A percentile compares a stretch with the other conserved stretches of the same genome.
phyloP scores from a whole-genome alignment of 2,888 invertebrate genomes.

The Macrostomum cliftonense region DNA sequence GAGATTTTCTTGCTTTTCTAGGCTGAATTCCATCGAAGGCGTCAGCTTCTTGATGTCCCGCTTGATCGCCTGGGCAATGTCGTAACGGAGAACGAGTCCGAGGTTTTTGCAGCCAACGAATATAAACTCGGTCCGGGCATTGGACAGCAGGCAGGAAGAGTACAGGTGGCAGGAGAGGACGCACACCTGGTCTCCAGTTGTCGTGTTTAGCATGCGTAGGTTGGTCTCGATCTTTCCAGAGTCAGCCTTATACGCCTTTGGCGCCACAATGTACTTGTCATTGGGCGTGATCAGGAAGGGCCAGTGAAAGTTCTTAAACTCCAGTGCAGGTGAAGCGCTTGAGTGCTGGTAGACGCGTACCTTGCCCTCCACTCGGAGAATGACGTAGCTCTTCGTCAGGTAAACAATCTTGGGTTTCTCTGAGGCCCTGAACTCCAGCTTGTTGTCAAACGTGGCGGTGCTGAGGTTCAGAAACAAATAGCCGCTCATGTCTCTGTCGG shows the following conservation, averaged over 20 bases:
- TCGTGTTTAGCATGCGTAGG: slow-evolving; percentile 5
- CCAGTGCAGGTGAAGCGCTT: neutral
- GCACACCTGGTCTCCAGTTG: slow-evolving; percentile 6
- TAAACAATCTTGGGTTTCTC: slow-evolving; percentile 7
- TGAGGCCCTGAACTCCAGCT: slow-evolving; percentile 1
- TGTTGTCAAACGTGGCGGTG: slow-evolving; percentile 7
- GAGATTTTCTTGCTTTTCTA: neutral
- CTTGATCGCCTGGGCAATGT: slow-evolving; percentile 8
- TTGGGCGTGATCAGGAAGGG: slow-evolving; percentile 7
- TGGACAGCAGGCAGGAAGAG: slow-evolving; percentile 4
- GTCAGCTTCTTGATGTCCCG: slow-evolving; percentile 6
- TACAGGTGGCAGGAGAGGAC: neutral
- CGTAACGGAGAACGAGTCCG: slow-evolving; percentile 8
- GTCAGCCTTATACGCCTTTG: neutral
- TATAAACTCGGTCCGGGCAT: slow-evolving; percentile 5
- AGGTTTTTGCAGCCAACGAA: slow-evolving; percentile 7
- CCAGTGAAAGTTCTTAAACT: slow-evolving; percentile 6
- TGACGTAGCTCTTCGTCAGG: slow-evolving; percentile 6
- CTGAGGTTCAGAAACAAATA: slow-evolving; percentile 6
- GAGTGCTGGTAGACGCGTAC: slow-evolving; percentile 2
- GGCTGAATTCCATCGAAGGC: slow-evolving; percentile 4
- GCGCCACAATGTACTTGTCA: slow-evolving; percentile 8
- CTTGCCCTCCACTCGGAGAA: slow-evolving; percentile 3
- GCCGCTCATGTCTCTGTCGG: neutral
- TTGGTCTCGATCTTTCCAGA: slow-evolving; percentile 1